These are phyloP conservation scores for Hypsopygia costalis DNA, from an alignment of 2,888 invertebrate species.

Conservation along the genomic window DNA sequence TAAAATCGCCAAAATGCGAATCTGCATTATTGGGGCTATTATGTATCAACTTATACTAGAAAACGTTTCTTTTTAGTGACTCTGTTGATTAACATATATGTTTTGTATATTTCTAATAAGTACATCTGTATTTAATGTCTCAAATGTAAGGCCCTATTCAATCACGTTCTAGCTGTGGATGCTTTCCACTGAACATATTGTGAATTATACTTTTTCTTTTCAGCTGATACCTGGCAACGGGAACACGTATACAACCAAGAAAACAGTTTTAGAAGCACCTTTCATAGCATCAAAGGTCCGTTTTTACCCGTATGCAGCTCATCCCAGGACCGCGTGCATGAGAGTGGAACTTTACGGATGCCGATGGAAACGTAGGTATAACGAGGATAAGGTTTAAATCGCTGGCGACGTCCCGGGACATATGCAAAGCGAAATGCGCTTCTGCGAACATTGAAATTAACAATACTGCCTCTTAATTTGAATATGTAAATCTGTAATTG, in stretches of 20 bases:
- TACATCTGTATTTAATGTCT: no score
- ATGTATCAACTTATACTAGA: no score
- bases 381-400: slow-evolving; percentile 28
- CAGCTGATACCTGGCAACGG: slow-evolving; percentile 88
- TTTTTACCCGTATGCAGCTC: slow-evolving; percentile 92
- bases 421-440: slow-evolving; percentile 37
- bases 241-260: slow-evolving; percentile 87
- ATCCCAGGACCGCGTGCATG: slow-evolving; percentile 94
- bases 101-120: no score
- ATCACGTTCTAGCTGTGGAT: no score
- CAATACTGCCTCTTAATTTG: slow-evolving; percentile 3
- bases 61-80: no score
- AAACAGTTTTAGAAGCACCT: slow-evolving; percentile 88
- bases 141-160: no score
- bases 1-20: no score
- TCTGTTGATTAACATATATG: no score
- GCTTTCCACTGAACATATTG: no score
- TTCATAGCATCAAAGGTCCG: slow-evolving; percentile 92
- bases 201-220: slow-evolving; percentile 47
- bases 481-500: slow-evolving; percentile 11
- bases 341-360: slow-evolving; percentile 95
- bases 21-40: no score
- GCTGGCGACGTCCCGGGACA: slow-evolving; percentile 56
- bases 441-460: slow-evolving; percentile 25
- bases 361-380: slow-evolving; percentile 76